Conservation (phyloP, 2,797 vertebrate species). For the Kryptopterus vitreolus region DNA sequence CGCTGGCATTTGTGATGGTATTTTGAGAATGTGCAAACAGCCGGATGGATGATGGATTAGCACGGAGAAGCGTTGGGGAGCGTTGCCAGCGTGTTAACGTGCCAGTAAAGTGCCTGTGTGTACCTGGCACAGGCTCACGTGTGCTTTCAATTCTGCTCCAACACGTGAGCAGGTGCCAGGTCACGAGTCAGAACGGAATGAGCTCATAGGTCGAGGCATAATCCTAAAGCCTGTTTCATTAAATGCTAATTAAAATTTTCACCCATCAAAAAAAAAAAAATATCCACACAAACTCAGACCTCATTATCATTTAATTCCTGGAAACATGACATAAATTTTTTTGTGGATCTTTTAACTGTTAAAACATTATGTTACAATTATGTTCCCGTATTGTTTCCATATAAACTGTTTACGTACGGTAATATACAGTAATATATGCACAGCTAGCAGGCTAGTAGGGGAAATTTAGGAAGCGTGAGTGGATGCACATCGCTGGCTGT, state of each 20-base stretch:
- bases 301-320: neutral
- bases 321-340: too few species aligned
- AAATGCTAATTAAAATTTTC: neutral
- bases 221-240: neutral
- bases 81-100: neutral
- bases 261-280: neutral
- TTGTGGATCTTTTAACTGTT: too few species aligned
- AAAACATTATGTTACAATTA: too few species aligned
- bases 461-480: too few species aligned
- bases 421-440: too few species aligned
- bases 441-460: too few species aligned
- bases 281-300: neutral
- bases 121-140: neutral
- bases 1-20: conserved; percentile 35
- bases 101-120: conserved; percentile 8
- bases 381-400: too few species aligned
- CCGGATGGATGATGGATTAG: conserved; percentile 30
- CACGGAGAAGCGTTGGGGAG: conserved; percentile 5
- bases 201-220: neutral
- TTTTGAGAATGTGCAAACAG: conserved; percentile 41
- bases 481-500: too few species aligned
- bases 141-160: neutral
- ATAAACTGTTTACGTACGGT: too few species aligned
- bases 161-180: neutral
- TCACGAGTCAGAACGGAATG: neutral